These are phyloP conservation scores for Heteropelma amictum DNA, from an alignment of 2,888 invertebrate genomes.

Conservation along the genomic window DNA sequence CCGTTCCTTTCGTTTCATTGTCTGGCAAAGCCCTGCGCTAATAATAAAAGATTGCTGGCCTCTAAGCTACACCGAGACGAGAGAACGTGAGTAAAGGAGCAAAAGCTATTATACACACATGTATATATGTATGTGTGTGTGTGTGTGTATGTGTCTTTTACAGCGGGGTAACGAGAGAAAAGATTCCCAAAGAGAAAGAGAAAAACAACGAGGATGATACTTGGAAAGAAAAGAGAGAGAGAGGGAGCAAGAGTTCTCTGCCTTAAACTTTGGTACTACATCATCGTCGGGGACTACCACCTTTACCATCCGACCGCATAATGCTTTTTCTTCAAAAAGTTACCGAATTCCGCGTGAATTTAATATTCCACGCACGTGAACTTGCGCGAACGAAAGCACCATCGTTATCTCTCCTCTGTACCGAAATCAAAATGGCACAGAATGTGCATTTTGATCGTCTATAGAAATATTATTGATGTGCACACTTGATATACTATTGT, in stretches of 20 bases:
- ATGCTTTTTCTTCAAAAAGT: conserved; percentile 72
- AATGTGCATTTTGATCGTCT: not conserved
- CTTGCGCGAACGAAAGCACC: conserved; percentile 35
- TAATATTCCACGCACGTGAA: conserved; percentile 74
- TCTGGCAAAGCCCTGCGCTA: conserved; percentile 78
- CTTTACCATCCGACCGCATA: conserved; percentile 62
- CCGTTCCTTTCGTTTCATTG: conserved; percentile 78
- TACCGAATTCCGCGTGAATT: conserved; percentile 74
- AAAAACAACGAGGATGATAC: conserved; percentile 38
- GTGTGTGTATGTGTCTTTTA: not conserved
- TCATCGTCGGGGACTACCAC: conserved; percentile 69
- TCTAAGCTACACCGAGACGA: conserved; percentile 71
- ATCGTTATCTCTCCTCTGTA: not conserved
- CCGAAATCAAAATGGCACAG: conserved; percentile 2
- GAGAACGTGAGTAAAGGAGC: conserved; percentile 53
- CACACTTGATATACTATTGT: no score
- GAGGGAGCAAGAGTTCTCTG: conserved; percentile 57
- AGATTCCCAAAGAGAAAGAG: conserved; percentile 29
- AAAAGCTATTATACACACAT: conserved; percentile 27
- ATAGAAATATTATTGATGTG: no score
- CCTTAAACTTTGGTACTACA: conserved; percentile 76
- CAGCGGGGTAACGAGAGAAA: conserved; percentile 34
- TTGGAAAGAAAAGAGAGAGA: conserved; percentile 39
- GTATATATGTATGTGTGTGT: not conserved
- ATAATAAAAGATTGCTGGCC: conserved; percentile 78